Percentiles rank a stretch among this genome's conserved stretches.
phyloP scores from a whole-genome alignment of 2,113 vertebrate species.

The Apodemus sylvaticus region DNA sequence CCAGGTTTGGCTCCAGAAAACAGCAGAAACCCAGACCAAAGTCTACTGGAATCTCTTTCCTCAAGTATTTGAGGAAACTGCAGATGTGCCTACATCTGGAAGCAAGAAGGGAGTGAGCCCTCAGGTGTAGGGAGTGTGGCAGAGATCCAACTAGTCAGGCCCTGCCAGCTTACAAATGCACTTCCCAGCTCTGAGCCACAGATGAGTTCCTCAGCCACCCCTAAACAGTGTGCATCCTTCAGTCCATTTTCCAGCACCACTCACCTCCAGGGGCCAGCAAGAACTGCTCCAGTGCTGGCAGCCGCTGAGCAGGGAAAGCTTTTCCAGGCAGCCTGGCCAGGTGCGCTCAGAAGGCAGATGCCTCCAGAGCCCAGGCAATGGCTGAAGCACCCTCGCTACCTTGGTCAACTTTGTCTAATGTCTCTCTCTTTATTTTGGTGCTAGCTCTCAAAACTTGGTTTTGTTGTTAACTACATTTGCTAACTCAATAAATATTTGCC shows the following conservation, averaged over 20 bases:
- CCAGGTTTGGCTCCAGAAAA: neutral
- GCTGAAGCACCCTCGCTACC: neutral
- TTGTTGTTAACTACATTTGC: neutral
- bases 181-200: neutral
- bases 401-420: neutral
- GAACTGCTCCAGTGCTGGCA: neutral
- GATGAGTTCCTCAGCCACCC: neutral
- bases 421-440: neutral
- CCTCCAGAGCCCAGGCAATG: neutral
- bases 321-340: neutral
- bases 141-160: neutral
- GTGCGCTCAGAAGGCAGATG: neutral
- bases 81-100: neutral
- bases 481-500: neutral
- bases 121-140: neutral
- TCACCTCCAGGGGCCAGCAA: neutral
- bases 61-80: neutral
- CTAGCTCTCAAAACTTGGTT: neutral
- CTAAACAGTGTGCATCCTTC: neutral
- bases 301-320: rapidly evolving
- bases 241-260: neutral
- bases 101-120: neutral
- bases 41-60: neutral
- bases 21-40: neutral
- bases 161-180: neutral